Conservation (phyloP, 1,140 invertebrate species). For the Protaetia brevitarsis region DNA sequence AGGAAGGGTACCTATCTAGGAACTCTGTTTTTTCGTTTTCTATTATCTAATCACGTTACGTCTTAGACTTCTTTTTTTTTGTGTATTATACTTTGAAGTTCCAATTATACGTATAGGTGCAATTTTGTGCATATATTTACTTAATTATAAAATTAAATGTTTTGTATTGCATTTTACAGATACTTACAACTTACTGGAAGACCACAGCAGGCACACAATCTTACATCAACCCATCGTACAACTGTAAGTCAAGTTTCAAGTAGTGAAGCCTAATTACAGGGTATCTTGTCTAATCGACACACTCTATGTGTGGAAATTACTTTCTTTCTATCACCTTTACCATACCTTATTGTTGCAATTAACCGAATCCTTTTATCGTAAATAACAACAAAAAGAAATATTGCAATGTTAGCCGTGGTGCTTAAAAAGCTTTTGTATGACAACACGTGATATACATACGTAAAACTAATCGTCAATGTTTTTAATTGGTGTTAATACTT, state of each 20-base stretch:
- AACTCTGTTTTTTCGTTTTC: too few species aligned
- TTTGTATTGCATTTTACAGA: neutral
- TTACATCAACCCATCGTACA: constrained; percentile 9
- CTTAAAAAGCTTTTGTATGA: too few species aligned
- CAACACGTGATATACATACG: too few species aligned
- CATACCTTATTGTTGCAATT: neutral
- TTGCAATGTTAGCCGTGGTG: too few species aligned
- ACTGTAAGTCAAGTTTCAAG: constrained; percentile 20
- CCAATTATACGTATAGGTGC: too few species aligned
- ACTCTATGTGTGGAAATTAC: neutral
- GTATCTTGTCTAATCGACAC: neutral
- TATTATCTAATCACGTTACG: too few species aligned
- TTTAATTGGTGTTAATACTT: too few species aligned
- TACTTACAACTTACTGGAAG: constrained; percentile 21
- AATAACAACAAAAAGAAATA: neutral
- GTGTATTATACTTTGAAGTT: too few species aligned
- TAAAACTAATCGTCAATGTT: too few species aligned
- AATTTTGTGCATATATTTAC: neutral
- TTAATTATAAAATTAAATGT: neutral
- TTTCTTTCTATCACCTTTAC: neutral
- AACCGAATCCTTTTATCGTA: neutral
- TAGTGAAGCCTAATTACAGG: constrained; percentile 18
- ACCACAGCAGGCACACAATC: constrained; percentile 1
- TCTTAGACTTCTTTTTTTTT: too few species aligned
- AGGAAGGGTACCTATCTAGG: neutral